Evolutionary conservation across 2,797 vertebrate species (phyloP).

Genomic region (Acropternis orthonyx): DNA sequence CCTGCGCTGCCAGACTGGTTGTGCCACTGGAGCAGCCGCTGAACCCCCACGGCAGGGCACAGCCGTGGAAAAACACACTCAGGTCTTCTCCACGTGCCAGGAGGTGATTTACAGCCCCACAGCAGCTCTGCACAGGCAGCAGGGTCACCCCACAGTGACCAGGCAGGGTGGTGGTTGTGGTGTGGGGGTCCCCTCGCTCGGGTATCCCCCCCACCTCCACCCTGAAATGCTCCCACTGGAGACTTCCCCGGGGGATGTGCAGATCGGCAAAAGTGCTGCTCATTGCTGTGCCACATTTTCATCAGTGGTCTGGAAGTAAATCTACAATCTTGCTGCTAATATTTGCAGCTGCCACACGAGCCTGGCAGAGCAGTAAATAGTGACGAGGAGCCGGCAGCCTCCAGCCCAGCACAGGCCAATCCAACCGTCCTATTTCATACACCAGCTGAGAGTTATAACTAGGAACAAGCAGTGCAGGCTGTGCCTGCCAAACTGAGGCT

Average conservation of each 20-base stretch:
- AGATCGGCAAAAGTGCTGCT: neutral
- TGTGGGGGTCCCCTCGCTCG: fast-evolving
- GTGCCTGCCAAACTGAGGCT: constrained; percentile 22
- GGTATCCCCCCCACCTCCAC: neutral
- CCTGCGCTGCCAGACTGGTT: neutral
- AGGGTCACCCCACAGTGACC: neutral
- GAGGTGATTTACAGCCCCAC: neutral
- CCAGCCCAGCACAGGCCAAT: neutral
- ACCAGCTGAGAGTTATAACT: neutral
- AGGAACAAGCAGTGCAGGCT: constrained; percentile 34
- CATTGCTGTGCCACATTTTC: neutral
- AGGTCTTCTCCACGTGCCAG: fast-evolving
- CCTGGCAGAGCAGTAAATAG: constrained; percentile 50
- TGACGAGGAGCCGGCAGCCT: neutral
- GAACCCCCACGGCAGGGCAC: neutral
- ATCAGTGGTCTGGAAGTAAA: neutral
- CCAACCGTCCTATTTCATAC: constrained; percentile 21
- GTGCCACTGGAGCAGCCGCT: neutral
- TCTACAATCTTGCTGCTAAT: neutral
- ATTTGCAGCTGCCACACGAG: constrained; percentile 4
- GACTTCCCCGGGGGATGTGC: neutral
- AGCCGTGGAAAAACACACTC: neutral
- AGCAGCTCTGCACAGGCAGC: neutral
- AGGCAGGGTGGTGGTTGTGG: fast-evolving
- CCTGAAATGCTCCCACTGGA: fast-evolving